Percentiles rank a stretch among this genome's conserved stretches.
phyloP scores from a whole-genome alignment of 1,140 invertebrate genomes.

The Drosophila mayri region DNA sequence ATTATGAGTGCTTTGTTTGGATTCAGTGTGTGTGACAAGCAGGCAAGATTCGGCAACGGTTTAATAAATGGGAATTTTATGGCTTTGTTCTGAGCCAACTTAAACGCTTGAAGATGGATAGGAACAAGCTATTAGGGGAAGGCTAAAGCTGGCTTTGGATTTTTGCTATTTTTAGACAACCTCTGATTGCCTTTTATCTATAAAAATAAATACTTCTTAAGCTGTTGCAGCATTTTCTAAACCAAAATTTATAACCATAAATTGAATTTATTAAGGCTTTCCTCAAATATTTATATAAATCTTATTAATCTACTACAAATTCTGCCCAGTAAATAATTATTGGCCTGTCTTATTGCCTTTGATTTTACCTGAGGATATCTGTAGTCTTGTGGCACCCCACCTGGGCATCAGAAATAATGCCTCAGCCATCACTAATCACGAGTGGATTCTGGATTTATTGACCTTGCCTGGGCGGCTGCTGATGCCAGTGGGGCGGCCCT shows the following conservation, averaged over 20 bases:
- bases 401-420: conserved; percentile 11
- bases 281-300: background rate
- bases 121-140: background rate
- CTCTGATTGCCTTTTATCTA: background rate
- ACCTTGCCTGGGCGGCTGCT: conserved; percentile 55
- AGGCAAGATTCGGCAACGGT: background rate
- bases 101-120: background rate
- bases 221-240: too few species aligned
- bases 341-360: background rate
- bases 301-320: background rate
- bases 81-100: conserved; percentile 2
- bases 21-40: conserved; percentile 45
- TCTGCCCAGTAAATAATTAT: background rate
- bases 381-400: background rate
- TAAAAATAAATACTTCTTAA: background rate
- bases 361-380: too few species aligned
- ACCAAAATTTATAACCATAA: background rate
- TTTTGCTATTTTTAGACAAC: conserved; percentile 6
- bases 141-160: background rate
- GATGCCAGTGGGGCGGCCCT: conserved; percentile 50
- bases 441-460: conserved; percentile 56
- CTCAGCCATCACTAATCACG: conserved; percentile 29
- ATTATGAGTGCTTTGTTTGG: conserved; percentile 65
- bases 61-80: conserved; percentile 42
- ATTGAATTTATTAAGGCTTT: background rate